Base-by-base conservation (phyloP, 2,797 vertebrate species). In the Sciurus vulgaris region DNA sequence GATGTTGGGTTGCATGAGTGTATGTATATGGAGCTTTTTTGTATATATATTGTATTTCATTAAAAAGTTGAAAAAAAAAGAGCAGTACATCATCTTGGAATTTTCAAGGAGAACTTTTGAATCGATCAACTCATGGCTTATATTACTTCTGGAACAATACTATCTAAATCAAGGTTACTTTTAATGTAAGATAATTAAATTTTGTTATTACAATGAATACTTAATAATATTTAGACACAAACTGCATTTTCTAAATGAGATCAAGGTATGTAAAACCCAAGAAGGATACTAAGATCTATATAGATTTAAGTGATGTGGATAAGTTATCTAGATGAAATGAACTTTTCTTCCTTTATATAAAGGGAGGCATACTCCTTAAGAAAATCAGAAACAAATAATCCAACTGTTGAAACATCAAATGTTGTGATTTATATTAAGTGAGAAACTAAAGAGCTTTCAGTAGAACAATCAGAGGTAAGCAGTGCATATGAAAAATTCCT, bases 131-230 rank as follows among this genome's bases (percentile, higher is more conserved):
- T 84, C 70, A 41, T 67, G 54, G 77, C 54, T 95, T 84, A 18
- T 70, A 76, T 87, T 76, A 38, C 26, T 92, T 35, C 24, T 84
- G 47, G 51, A 79, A 59, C 44, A 78, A 63, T 82, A 54, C 54
- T 95, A 74, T 90, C 22, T 63, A 86, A 95, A 90, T 86, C 35
- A 90, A 92, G 95, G 81, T 84, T 38, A 35, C 26, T 38, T 65
- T 59, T 44, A 84, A 59, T 67, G 61, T 87, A 89, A 95, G n/a
- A 67, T 84, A 41, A 94, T 90, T 83, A 49, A 41, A 77, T 54
- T 79, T 87, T 95, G 86, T 28, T 30, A 47, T 87, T 90, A 30
- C 35, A 35, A 5, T 14, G 20, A 93, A 24, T 63, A 41, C 49
- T 96, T 84, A 65, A 76, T 90, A 89, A 72, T 90, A 56, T 88